Evolutionary conservation across 2,888 invertebrate species (phyloP).

Genomic region (Elysia crispata): DNA sequence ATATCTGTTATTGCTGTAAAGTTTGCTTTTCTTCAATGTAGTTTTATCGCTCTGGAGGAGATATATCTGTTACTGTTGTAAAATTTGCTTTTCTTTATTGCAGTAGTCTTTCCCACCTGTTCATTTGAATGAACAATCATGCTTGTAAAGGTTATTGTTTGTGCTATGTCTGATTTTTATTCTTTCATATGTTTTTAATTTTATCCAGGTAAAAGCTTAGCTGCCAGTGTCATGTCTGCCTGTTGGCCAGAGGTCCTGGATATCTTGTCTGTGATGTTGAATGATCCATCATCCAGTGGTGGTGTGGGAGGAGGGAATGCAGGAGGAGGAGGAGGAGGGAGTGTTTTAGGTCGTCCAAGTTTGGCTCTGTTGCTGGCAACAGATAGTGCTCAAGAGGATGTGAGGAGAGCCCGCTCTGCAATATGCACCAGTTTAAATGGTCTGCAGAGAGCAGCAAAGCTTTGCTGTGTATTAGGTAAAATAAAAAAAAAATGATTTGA

Average conservation of each 20-base stretch:
- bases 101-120: no score
- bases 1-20: no score
- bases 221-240: constrained; percentile 87
- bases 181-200: background rate
- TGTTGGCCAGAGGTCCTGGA: constrained; percentile 95
- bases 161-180: no score
- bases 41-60: no score
- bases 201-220: constrained; percentile 75
- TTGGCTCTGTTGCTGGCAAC: constrained; percentile 78
- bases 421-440: constrained; percentile 92
- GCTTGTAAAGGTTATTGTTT: no score
- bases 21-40: no score
- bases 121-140: no score
- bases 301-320: constrained; percentile 69
- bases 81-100: no score
- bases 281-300: constrained; percentile 74
- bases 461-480: constrained; percentile 89
- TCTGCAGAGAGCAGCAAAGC: constrained; percentile 91
- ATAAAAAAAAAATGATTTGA: background rate
- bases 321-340: background rate
- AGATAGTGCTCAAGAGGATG: constrained; percentile 78
- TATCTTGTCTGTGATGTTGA: constrained; percentile 88
- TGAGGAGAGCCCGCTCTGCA: constrained; percentile 84
- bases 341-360: constrained; percentile 62
- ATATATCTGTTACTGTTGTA: no score